Evolutionary conservation across 2,888 invertebrate genomes (phyloP).

Genomic region (Drosophila greeni): DNA sequence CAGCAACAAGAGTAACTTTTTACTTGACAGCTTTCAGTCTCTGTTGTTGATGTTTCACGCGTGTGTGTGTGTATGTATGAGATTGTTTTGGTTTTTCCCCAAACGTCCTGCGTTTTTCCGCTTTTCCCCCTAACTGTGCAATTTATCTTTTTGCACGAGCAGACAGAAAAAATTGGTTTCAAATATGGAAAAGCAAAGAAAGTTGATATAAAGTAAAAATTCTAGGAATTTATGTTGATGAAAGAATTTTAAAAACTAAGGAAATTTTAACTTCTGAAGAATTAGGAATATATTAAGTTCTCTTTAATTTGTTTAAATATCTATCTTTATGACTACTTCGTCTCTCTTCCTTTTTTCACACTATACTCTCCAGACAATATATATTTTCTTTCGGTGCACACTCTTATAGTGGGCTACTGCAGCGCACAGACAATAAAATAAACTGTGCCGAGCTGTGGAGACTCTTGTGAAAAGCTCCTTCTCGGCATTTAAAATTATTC

Average conservation of each 20-base stretch:
- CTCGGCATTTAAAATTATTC: constrained; percentile 51
- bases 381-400: background rate
- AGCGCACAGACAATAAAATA: constrained; percentile 41
- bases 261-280: background rate
- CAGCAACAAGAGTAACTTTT: constrained; percentile 59
- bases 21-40: constrained; percentile 58
- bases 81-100: constrained; percentile 21
- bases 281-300: background rate
- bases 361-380: too few relatives aligned
- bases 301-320: background rate
- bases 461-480: constrained; percentile 36
- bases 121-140: constrained; percentile 47
- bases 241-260: too few relatives aligned
- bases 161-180: background rate
- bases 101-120: constrained; percentile 4
- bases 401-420: constrained; percentile 12
- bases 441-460: constrained; percentile 48
- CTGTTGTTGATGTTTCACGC: constrained; percentile 40
- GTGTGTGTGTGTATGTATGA: constrained; percentile 25
- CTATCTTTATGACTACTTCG: background rate
- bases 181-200: background rate
- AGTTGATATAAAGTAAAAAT: too few relatives aligned
- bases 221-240: background rate
- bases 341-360: background rate
- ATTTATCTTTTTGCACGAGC: constrained; percentile 54